Evolutionary conservation across 35 echinoderm and acorn worm species (phyloP).

Genomic region (Apostichopus japonicus): DNA sequence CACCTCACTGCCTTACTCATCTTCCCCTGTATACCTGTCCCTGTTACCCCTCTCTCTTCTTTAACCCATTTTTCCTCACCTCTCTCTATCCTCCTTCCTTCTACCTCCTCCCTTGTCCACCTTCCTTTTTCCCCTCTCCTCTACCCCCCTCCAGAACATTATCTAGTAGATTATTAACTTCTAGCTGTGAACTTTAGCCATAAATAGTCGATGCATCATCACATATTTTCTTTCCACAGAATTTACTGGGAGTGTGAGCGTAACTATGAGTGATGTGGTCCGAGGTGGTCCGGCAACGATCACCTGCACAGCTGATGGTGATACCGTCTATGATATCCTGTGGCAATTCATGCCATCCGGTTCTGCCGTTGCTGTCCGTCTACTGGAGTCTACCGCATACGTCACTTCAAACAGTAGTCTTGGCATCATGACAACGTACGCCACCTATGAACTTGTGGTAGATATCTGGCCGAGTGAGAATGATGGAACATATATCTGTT

Average conservation of each 20-base stretch:
- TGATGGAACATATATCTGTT: conserved; percentile 1
- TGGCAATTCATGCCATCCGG: background rate
- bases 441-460: background rate
- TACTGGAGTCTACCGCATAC: background rate
- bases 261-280: background rate
- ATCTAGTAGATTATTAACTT: no score
- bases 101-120: no score
- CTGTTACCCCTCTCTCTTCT: no score
- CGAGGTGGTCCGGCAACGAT: background rate
- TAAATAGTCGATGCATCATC: background rate
- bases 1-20: no score
- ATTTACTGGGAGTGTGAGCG: background rate
- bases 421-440: background rate
- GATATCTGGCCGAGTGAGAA: background rate
- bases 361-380: background rate
- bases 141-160: no score
- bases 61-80: no score
- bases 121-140: no score
- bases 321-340: background rate
- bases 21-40: no score
- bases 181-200: background rate
- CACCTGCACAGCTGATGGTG: background rate
- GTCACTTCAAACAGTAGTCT: background rate
- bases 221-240: background rate
- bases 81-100: no score